Conservation (phyloP, 2,888 invertebrate genomes). For the Leptodirus hochenwartii region DNA sequence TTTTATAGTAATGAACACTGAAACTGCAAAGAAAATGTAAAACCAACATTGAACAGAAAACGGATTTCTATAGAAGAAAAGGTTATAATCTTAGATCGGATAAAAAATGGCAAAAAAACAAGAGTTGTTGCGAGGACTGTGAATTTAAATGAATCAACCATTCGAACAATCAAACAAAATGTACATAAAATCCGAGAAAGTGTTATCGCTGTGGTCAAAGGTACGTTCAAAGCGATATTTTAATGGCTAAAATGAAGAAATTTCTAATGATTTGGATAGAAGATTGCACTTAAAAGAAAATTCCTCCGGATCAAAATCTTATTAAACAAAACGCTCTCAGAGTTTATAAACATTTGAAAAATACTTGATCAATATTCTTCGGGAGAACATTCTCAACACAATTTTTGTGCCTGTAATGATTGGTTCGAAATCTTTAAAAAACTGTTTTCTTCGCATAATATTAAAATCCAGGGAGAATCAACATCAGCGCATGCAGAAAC, state of each 20-base stretch:
- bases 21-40: too few relatives aligned
- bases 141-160: conserved; percentile 2
- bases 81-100: conserved; percentile 4
- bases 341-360: not conserved
- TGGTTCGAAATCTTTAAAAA: conserved; percentile 1
- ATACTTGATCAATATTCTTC: not conserved
- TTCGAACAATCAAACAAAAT: conserved; percentile 1
- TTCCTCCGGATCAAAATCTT: conserved; percentile 1
- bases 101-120: conserved; percentile 1
- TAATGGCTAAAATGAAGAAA: not conserved
- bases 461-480: conserved; percentile 1
- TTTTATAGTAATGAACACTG: too few relatives aligned
- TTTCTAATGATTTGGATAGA: conserved; percentile 1
- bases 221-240: too few relatives aligned
- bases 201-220: too few relatives aligned
- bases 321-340: conserved; percentile 1
- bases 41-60: conserved; percentile 12
- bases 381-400: not conserved
- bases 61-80: conserved; percentile 17
- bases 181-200: not conserved
- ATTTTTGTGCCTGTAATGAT: not conserved
- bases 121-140: not conserved
- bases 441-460: not conserved
- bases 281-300: not conserved
- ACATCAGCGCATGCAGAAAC: too few relatives aligned